Evolutionary conservation across 2,797 vertebrate species (phyloP).

Genomic region (Rhabdophis nuchalis): DNA sequence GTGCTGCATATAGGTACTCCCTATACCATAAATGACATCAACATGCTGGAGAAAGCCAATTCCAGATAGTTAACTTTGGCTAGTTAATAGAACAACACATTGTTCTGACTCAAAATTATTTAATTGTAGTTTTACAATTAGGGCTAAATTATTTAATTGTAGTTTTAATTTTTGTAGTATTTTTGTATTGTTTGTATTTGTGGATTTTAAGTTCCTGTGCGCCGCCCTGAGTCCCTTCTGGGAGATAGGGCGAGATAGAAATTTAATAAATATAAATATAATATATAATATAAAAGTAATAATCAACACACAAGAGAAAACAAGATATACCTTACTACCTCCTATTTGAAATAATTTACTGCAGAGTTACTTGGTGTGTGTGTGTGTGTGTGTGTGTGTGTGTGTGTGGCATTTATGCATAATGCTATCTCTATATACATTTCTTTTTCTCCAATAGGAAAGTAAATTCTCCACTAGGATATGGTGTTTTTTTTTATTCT

Average conservation of each 20-base stretch:
- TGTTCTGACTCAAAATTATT: neutral
- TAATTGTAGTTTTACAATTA: too few relatives aligned
- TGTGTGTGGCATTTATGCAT: neutral
- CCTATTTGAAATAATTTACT: slow-evolving; percentile 4
- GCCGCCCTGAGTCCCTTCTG: too few relatives aligned
- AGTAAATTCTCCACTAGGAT: slow-evolving; percentile 49
- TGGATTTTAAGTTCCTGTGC: too few relatives aligned
- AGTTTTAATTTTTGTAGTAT: too few relatives aligned
- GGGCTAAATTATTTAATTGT: too few relatives aligned
- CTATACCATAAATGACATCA: slow-evolving; percentile 16
- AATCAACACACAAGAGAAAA: neutral
- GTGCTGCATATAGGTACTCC: neutral
- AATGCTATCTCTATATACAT: slow-evolving; percentile 32
- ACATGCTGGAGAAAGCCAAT: neutral
- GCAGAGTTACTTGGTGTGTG: neutral
- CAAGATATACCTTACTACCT: neutral
- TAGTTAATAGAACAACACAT: neutral
- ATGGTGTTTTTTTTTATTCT: slow-evolving; percentile 25
- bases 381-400: too few relatives aligned
- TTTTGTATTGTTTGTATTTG: too few relatives aligned
- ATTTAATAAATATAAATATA: too few relatives aligned
- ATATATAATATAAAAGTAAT: too few relatives aligned
- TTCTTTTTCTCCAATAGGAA: slow-evolving; percentile 66
- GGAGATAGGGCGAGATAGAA: too few relatives aligned
- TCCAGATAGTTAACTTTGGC: neutral